Evolutionary conservation across 2,113 vertebrate genomes (phyloP).

Genomic region (Ctenomys sociabilis): DNA sequence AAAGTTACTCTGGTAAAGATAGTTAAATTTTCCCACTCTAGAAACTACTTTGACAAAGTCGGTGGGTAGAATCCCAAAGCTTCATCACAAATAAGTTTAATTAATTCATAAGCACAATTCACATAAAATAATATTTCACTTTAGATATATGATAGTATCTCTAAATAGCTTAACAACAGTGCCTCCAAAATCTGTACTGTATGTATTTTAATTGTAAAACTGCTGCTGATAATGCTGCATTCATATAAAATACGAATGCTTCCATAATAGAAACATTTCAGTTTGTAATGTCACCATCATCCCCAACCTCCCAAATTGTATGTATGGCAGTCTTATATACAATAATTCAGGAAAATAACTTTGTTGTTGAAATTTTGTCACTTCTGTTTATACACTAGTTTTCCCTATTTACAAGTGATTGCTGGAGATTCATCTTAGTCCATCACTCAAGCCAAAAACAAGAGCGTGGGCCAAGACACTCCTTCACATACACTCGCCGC

Average conservation of each 20-base stretch:
- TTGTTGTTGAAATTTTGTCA: not conserved
- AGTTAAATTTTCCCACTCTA: constrained; percentile 6
- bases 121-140: constrained; percentile 13
- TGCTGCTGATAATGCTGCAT: not conserved
- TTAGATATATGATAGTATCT: constrained; percentile 13
- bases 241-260: not conserved
- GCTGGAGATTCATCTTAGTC: not conserved
- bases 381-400: not conserved
- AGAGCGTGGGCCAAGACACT: not conserved
- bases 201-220: not conserved
- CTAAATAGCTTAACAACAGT: not conserved
- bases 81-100: not conserved
- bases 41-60: not conserved
- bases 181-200: not conserved
- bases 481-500: not conserved
- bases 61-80: not conserved
- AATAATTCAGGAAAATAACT: not conserved
- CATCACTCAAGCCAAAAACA: not conserved
- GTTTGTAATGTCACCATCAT: not conserved
- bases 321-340: not conserved
- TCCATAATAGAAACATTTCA: not conserved
- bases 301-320: not conserved
- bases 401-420: not conserved
- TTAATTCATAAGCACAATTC: not conserved
- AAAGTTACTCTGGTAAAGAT: constrained; percentile 12